These are phyloP conservation scores for Xestia ashworthii DNA, from an alignment of 2,888 invertebrate species.

Conservation along the genomic window DNA sequence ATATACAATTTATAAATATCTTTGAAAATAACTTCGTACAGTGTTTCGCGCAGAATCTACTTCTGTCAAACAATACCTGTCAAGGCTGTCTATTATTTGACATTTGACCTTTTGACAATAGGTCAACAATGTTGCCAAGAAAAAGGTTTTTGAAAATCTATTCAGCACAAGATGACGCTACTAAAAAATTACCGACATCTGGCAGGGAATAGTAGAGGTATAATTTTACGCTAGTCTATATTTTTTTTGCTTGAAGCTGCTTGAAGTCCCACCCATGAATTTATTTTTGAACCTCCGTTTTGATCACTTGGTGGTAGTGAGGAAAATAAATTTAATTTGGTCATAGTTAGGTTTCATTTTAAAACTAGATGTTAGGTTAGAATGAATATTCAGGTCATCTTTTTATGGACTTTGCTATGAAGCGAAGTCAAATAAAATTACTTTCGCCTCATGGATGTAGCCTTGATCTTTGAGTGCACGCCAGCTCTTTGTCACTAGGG, in stretches of 20 bases:
- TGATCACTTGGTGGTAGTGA: neutral
- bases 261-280: neutral
- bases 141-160: neutral
- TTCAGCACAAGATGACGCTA: constrained; percentile 5
- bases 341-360: neutral
- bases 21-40: constrained; percentile 65
- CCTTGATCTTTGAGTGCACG: constrained; percentile 39
- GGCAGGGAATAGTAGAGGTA: constrained; percentile 7
- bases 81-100: constrained; percentile 23
- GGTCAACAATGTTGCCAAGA: constrained; percentile 3
- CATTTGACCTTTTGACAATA: constrained; percentile 26
- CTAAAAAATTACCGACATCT: constrained; percentile 13
- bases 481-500: neutral
- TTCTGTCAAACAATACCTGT: constrained; percentile 57
- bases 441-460: neutral
- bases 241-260: too few species aligned
- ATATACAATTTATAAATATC: constrained; percentile 78
- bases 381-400: neutral
- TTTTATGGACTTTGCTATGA: neutral
- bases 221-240: neutral
- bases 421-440: neutral
- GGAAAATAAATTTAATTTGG: neutral
- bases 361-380: neutral
- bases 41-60: constrained; percentile 76
- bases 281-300: neutral